Base-by-base conservation (phyloP, 35 echinoderm and acorn worm species). In the Apostichopus parvimensis region DNA sequence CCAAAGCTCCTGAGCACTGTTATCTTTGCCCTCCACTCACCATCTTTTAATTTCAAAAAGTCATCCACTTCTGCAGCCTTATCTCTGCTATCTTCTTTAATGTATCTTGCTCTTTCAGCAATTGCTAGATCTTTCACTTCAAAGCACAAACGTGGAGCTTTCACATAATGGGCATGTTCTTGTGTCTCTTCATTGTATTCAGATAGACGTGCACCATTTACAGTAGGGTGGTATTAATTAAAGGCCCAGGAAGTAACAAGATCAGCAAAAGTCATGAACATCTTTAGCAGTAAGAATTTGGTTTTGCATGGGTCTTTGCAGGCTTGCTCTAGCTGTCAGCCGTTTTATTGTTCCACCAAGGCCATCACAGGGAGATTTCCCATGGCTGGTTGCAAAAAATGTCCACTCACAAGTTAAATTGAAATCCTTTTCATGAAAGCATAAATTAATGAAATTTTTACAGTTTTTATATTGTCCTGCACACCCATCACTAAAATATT, bases 331-430 rank as follows among this genome's bases (percentile, higher is more conserved):
- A 7, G 95, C 80, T 28, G 89, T 62, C 21, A 93, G 56, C 25
- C 83, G 2, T 57, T 93, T 95, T 1, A 93, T 59, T 1, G 88
- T 95, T 17, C 92, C 94, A 77, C 87, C 94, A 57, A 95, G 86
- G 14, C 94, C 94, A 95, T 95, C 94, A 95, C 94, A 95, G 25
- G 91, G 18, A 56, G 77, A 87, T 75, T 95, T 95, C 1, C 94
- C 91, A 87, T 95, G 94, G 9, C 77, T 79, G 9, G 92, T 95
- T 7, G 91, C 94, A 95, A 90, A 95, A 80, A 95, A 95, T 58
- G 93, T 25, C 92, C 94, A 91, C 82, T 93, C 87, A 11, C 53
- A 92, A 22, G 76, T 57, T 11, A 96, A 54, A 22, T 79, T 87
- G 79, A 77, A 78, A 66, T 95, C 87, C 5, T 81, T 65, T 64